These are phyloP conservation scores for Anthopleura xanthogrammica DNA, from an alignment of 92 coral and sea anemone species.

Conservation along the genomic window DNA sequence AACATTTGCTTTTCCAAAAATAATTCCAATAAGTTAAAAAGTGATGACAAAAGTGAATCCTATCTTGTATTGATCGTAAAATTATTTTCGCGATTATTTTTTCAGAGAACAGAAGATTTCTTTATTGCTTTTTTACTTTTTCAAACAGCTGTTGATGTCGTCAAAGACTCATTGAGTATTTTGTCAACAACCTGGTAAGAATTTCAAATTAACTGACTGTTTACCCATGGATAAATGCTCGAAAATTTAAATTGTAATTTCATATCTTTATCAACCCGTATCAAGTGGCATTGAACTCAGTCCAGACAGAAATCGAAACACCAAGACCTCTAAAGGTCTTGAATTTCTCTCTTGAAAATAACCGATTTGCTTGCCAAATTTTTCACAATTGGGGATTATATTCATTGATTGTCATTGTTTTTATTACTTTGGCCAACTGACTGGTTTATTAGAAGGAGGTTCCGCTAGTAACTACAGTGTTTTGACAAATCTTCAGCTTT, in stretches of 20 bases:
- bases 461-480: not conserved
- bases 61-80: not conserved
- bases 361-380: not conserved
- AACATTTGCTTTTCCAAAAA: not conserved
- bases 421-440: not conserved
- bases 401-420: not conserved
- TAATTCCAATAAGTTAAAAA: not conserved
- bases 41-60: not conserved
- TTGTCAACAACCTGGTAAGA: not conserved
- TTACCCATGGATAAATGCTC: not conserved
- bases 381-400: not conserved
- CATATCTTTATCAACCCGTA: not conserved
- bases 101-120: too few relatives aligned
- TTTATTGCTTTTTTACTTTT: not conserved
- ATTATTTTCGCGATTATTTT: not conserved
- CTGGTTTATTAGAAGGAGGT: not conserved
- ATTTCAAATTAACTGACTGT: constrained; percentile 5
- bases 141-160: not conserved
- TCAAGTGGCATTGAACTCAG: not conserved
- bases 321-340: not conserved
- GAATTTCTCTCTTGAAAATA: not conserved
- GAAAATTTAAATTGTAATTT: not conserved
- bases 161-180: not conserved
- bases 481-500: not conserved
- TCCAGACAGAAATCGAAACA: not conserved